phyloP scores from a whole-genome alignment of 2,113 vertebrate genomes.

The Strigops habroptila region DNA sequence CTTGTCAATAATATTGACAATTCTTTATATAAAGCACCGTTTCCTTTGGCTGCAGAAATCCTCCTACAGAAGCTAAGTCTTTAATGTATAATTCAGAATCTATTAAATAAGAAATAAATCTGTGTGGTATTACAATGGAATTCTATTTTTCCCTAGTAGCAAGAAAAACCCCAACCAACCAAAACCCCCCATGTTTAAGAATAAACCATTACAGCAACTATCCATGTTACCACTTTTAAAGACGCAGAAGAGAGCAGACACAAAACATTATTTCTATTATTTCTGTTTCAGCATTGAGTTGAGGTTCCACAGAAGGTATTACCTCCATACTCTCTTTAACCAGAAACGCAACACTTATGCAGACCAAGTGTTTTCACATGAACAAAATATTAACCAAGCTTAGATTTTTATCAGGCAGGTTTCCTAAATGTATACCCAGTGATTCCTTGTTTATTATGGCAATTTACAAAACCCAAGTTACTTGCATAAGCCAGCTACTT shows the following conservation, averaged over 20 bases:
- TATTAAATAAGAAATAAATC: not conserved
- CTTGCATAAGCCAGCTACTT: not conserved
- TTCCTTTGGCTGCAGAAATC: not conserved
- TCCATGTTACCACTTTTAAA: not conserved
- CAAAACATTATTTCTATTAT: not conserved
- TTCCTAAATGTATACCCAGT: not conserved
- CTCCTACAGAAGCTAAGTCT: not conserved
- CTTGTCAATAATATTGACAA: constrained; percentile 20
- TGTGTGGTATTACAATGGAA: not conserved
- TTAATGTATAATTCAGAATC: not conserved
- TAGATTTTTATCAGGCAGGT: not conserved
- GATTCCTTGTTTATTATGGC: not conserved
- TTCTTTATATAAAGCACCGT: not conserved
- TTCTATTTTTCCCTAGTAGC: not conserved
- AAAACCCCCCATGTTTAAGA: not conserved
- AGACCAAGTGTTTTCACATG: not conserved
- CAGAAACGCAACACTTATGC: not conserved
- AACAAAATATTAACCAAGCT: not conserved
- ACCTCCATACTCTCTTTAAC: not conserved
- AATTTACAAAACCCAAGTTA: not conserved
- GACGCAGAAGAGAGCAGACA: not conserved
- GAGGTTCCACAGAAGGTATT: not conserved
- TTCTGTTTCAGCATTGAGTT: not conserved
- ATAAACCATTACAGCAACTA: not conserved
- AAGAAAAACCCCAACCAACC: not conserved